Conservation (phyloP, 1,140 invertebrate genomes). For the Ericerus pela region DNA sequence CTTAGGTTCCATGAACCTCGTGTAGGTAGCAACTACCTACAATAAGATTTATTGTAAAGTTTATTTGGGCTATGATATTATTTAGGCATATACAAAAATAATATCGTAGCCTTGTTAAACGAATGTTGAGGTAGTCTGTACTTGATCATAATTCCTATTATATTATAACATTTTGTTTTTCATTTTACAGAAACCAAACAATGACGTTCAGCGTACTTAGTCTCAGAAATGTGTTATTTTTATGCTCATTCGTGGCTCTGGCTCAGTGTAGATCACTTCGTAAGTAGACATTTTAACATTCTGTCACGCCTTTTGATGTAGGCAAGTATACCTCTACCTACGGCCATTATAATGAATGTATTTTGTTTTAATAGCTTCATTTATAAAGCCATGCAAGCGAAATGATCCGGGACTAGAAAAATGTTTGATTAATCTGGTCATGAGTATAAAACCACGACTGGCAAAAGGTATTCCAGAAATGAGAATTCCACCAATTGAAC, state of each 20-base stretch:
- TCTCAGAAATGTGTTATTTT: no score
- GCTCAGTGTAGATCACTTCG: background rate
- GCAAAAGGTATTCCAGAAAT: constrained; percentile 19
- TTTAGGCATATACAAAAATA: no score
- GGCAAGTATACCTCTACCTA: background rate
- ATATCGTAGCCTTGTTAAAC: no score
- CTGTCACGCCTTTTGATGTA: background rate
- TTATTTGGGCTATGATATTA: no score
- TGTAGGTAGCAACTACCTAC: no score
- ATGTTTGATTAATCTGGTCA: constrained; percentile 15
- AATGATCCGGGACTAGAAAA: constrained; percentile 15
- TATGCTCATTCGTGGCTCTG: background rate
- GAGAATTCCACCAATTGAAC: constrained; percentile 16
- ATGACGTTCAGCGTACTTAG: no score
- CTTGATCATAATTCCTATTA: no score
- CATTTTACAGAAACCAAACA: no score
- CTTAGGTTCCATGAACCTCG: no score
- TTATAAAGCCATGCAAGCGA: constrained; percentile 18
- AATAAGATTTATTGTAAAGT: no score
- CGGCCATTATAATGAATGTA: background rate
- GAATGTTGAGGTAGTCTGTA: no score
- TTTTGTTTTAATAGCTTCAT: constrained; percentile 15
- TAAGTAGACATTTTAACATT: background rate
- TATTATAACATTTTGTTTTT: no score
- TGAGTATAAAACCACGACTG: constrained; percentile 8